Evolutionary conservation across 1,140 invertebrate species (phyloP).

Genomic region (Temnothorax nylanderi): DNA sequence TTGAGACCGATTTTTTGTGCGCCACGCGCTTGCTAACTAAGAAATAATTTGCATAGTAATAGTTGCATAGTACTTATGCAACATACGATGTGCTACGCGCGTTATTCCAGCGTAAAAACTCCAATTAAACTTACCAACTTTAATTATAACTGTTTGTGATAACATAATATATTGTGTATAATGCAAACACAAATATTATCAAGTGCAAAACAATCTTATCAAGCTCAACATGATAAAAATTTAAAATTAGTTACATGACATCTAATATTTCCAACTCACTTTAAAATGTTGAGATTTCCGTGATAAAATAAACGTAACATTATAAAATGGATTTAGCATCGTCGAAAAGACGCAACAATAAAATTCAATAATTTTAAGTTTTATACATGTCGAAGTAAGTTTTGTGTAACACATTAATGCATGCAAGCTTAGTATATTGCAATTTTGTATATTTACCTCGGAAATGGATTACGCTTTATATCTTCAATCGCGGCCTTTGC

Average conservation of each 20-base stretch:
- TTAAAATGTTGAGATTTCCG: neutral
- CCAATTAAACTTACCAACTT: too few relatives aligned
- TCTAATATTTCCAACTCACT: neutral
- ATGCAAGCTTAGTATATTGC: neutral
- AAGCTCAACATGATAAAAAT: neutral
- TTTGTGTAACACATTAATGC: too few relatives aligned
- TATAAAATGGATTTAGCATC: neutral
- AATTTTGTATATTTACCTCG: neutral
- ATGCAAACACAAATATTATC: neutral
- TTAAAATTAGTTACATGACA: neutral
- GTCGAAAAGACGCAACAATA: neutral
- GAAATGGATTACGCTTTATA: constrained; percentile 74
- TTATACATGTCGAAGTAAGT: neutral
- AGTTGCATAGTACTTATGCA: too few relatives aligned
- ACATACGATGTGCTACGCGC: too few relatives aligned
- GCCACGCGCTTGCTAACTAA: too few relatives aligned
- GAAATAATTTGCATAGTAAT: too few relatives aligned
- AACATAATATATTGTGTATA: too few relatives aligned
- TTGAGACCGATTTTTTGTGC: too few relatives aligned
- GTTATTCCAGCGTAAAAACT: too few relatives aligned
- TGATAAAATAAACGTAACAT: neutral
- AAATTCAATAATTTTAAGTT: neutral
- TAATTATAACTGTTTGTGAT: too few relatives aligned
- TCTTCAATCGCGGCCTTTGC: constrained; percentile 84
- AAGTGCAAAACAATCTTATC: neutral